Evolutionary conservation across 2,797 vertebrate species (phyloP), one percentile per base, ranked within the genome.

Genomic region (Odontamblyopus rebecca): DNA sequence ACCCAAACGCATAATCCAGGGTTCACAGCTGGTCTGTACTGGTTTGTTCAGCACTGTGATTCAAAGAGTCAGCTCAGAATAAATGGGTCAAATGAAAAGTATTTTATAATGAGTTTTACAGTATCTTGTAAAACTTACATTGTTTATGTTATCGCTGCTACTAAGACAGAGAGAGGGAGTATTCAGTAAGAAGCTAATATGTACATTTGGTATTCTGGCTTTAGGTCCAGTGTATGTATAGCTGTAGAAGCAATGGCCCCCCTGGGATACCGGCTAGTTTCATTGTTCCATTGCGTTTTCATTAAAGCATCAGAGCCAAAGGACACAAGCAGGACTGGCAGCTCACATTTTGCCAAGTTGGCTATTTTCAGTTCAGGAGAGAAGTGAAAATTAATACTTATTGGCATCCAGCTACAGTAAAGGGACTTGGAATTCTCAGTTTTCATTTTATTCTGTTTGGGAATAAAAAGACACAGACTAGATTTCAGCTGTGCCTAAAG

Each of bases 341-440:
- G 84, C 88, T 87, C 88, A 61, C 75, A 77, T 88, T 92, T 87
- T 89, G 80, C 88, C 71, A 73, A 82, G 81, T 90, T 88, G 80
- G 54, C 75, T 91, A 90, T 92, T 92, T 93, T 90, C 79, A 88
- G 88, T 87, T 81, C 69, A 48, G 4, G 68, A 72, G 71, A 79
- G 79, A 80, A 70, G 70, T 77, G 59, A 70, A 71, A 74, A 76
- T 79, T 73, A 83, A 84, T 78, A 84, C 74, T 75, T 11, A 23
- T n/a, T 56, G 73, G 9, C 71, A 80, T 75, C 78, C 81, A 85
- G 70, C 65, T 56, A 30, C 65, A 3, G 61, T 44, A 19, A 51
- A 50, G 67, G n/a, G 32, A 51, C 69, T 70, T 68, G 74, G 19
- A 69, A 44, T 2, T 5, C 73, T 72, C 18, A 4, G 60, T 76